phyloP scores from a whole-genome alignment of 2,888 invertebrate species.

The Tiliacea citrago region DNA sequence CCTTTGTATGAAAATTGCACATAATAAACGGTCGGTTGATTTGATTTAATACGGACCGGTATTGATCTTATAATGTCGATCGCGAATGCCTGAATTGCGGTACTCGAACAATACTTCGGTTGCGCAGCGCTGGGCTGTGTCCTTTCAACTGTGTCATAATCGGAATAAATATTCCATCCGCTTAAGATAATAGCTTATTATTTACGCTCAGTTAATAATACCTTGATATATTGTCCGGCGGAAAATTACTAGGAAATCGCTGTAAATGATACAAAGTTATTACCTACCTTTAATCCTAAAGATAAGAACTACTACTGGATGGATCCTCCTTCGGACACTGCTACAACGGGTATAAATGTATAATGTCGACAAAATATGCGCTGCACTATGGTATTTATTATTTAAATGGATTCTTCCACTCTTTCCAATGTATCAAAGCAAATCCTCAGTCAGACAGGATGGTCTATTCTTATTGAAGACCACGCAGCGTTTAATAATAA shows the following conservation, averaged over 20 bases:
- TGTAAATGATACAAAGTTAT: slow-evolving; percentile 18
- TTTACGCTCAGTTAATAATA: slow-evolving; percentile 53
- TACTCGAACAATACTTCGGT: slow-evolving; percentile 65
- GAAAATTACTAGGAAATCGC: slow-evolving; percentile 54
- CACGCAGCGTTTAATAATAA: slow-evolving; percentile 48
- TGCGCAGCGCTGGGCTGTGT: slow-evolving; percentile 68
- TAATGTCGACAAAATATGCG: not conserved
- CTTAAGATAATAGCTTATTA: slow-evolving; percentile 58
- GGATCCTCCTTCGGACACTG: not conserved
- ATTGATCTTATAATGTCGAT: slow-evolving; percentile 73
- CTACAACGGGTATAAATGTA: not conserved
- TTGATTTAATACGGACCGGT: slow-evolving; percentile 67
- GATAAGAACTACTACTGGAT: not conserved
- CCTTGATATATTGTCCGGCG: slow-evolving; percentile 31
- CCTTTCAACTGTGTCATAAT: slow-evolving; percentile 71
- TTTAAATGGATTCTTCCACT: slow-evolving; percentile 18
- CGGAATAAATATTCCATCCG: slow-evolving; percentile 58
- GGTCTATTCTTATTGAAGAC: slow-evolving; percentile 34
- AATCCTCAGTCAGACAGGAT: slow-evolving; percentile 14
- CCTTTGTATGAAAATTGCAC: slow-evolving; percentile 74
- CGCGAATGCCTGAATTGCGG: slow-evolving; percentile 63
- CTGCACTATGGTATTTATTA: slow-evolving; percentile 13
- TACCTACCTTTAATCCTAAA: not conserved
- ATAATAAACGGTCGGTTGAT: slow-evolving; percentile 63
- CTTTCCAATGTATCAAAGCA: slow-evolving; percentile 9